These are phyloP conservation scores for Malaclemys terrapin DNA, from an alignment of 2,113 vertebrate species.

Conservation along the genomic window DNA sequence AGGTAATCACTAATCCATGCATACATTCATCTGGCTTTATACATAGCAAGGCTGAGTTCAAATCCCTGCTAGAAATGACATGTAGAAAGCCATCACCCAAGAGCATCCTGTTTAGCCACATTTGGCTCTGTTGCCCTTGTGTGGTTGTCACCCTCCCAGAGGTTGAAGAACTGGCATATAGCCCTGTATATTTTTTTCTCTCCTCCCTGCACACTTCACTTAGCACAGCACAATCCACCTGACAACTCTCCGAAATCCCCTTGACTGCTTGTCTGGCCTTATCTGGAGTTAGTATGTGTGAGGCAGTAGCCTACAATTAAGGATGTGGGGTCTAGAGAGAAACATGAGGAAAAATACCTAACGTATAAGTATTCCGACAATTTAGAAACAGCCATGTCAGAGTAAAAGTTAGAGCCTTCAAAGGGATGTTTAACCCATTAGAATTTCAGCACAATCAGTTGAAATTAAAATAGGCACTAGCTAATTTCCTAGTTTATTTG, in stretches of 20 bases:
- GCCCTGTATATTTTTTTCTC: constrained; percentile 24
- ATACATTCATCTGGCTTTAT: neutral
- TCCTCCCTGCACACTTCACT: constrained; percentile 73
- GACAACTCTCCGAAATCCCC: constrained; percentile 60
- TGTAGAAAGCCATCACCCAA: constrained; percentile 22
- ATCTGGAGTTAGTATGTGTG: neutral
- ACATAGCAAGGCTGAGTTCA: constrained; percentile 9
- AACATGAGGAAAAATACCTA: neutral
- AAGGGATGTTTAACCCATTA: neutral
- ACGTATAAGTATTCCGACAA: fast-evolving
- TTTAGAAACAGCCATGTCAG: neutral
- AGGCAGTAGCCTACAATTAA: neutral
- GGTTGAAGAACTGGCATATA: constrained; percentile 58
- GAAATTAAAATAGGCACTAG: neutral
- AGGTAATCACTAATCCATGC: constrained; percentile 40
- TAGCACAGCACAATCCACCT: constrained; percentile 70
- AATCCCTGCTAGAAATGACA: constrained; percentile 31
- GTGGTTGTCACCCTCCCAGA: constrained; percentile 67
- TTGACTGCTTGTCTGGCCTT: constrained; percentile 41
- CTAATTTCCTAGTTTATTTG: neutral
- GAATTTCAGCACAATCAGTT: neutral
- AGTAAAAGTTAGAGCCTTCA: neutral
- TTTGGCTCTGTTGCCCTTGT: constrained; percentile 31
- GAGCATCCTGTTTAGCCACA: neutral
- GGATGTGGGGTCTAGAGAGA: neutral